Base-by-base conservation (phyloP, 2,888 invertebrate genomes). In the Gastrophysa polygoni region DNA sequence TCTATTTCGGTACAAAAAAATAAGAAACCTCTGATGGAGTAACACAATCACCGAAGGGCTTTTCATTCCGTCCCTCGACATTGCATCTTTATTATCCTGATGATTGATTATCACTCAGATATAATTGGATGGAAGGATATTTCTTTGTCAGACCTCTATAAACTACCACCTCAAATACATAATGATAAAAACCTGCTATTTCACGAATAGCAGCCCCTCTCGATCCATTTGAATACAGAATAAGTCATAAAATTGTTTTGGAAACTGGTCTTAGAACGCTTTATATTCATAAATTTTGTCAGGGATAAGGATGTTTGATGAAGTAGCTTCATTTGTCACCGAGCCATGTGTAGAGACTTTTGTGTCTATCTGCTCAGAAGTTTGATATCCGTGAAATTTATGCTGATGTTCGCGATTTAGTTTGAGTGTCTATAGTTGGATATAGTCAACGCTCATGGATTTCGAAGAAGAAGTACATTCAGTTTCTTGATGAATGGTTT, bases 291-390 rank as follows among this genome's bases (percentile, higher is more conserved):
- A 68, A 60, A 66, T 73, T 69, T 72, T 63, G 71, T 69, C 69
- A 68, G 69, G 68, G 69, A 75, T 73, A 73, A 75, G 74, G 74
- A 74, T 69, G 69, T 72, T 73, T 74, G 74, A 75, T 75, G 70
- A 73, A 74, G 72, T 74, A 68, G 71, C 70, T 72, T 73, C 75
- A 74, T 76, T 75, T 75, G 72, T 76, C 74, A 76, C 72, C 71
- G 60, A 73, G 74, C 70, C 74, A 75, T 74, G 73, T 75, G 73
- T 74, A 72, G 73, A 68, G 59, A 61, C 62, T 51, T 52, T 60
- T 52, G 57, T 60, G 48, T 57, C 44, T 47, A 48, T 60, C 47
- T 51, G 47, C 57, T 60, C 38, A 16, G 52, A 18, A 16, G 47
- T 28, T 49, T 47, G 57, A 61, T 57, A 43, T 34, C 50, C 57